Conservation (phyloP, 2,113 vertebrate species). For the Saccopteryx leptura region DNA sequence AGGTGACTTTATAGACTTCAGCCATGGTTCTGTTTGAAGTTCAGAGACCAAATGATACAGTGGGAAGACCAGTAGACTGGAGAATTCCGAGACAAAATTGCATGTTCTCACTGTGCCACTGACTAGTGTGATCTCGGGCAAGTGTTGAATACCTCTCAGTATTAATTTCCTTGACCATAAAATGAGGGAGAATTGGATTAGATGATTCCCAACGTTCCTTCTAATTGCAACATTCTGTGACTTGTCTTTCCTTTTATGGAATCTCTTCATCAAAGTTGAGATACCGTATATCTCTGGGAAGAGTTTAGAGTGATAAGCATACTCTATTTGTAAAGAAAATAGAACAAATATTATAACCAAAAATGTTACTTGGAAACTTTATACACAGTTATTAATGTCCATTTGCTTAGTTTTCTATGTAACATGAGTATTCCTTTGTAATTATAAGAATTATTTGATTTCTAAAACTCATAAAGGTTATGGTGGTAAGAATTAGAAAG, state of each 20-base stretch:
- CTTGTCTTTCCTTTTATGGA: neutral
- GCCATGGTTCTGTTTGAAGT: neutral
- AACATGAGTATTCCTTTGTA: constrained; percentile 25
- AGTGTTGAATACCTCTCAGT: neutral
- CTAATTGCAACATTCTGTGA: neutral
- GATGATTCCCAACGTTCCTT: neutral
- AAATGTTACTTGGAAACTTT: neutral
- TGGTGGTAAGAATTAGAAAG: constrained; percentile 21
- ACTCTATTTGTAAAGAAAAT: constrained; percentile 4
- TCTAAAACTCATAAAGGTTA: constrained; percentile 46
- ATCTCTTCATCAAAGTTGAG: constrained; percentile 34
- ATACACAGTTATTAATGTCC: neutral
- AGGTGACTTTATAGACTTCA: neutral
- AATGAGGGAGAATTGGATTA: neutral
- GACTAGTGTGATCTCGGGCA: neutral
- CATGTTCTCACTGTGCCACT: neutral
- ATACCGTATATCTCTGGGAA: neutral
- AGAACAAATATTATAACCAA: neutral
- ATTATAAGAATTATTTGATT: constrained; percentile 55
- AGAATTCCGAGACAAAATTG: neutral
- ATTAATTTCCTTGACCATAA: neutral
- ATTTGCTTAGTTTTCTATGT: constrained; percentile 15
- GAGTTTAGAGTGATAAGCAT: neutral
- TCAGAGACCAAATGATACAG: neutral
- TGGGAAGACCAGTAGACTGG: neutral